Base-by-base conservation (phyloP, 2,888 invertebrate genomes). In the Pomacea canaliculata region DNA sequence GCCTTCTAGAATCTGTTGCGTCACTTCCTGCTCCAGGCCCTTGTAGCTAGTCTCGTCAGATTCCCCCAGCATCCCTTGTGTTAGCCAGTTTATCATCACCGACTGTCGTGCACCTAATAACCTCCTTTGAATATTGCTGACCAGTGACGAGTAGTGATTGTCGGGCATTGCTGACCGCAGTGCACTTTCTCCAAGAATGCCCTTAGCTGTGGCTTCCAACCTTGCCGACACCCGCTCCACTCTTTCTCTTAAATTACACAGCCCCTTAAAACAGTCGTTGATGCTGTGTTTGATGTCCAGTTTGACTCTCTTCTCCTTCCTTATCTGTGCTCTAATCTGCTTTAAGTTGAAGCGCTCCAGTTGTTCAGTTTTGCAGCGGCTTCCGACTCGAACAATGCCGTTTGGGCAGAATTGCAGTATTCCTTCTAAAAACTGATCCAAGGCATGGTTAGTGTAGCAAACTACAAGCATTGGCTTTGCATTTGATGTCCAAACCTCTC, bases 391-490 rank as follows among this genome's bases (percentile, higher is more conserved):
- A 49, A 89, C 85, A 51, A 89, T 83, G 8, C 83, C 83, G 3
- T 73, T 76, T 10, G 77, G 66, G 48, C 80, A 76, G 74, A 85
- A 86, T 12, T 81, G 68, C 1, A 77, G 67, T 18, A 90, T 83
- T 23, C 87, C 49, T 56, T 76, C 79, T 9, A 79, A 49, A 46
- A 79, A 79, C 76, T 79, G 79, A 49, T 79, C 79, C n/a, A 90
- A 79, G 8, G 90, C 90, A 83, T 90, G 90, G 71, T 90, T 90
- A 10, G 90, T 90, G 80, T 88, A 90, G 76, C 89, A 89, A 60
- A 76, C 71, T 8, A 76, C 76, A 9, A 76, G 62, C 49, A 76
- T 71, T 2, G 76, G 76, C 23, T 62, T 51, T n/a, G 10, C n/a
- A 18, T 66, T 23, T 23, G 13, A 27, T 68, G 72, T 72, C 23